Conservation (phyloP, 2,888 invertebrate species). For the Cyclophora punctaria region DNA sequence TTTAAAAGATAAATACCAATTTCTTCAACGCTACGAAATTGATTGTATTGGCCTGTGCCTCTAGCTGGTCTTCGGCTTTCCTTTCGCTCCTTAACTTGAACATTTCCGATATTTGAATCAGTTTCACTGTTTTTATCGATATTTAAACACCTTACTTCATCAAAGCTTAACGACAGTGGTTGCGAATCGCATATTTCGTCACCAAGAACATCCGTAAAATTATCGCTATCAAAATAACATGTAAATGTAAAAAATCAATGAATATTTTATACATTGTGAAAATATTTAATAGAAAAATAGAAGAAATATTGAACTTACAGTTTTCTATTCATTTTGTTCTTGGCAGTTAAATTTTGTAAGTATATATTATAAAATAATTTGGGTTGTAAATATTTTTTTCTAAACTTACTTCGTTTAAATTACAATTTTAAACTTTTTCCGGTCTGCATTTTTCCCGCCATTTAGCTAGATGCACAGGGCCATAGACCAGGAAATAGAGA, state of each 20-base stretch:
- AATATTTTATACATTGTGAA: constrained; percentile 5
- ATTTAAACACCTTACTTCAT: constrained; percentile 3
- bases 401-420: too few relatives aligned
- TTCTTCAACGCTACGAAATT: constrained; percentile 57
- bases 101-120: constrained; percentile 1
- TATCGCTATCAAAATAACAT: constrained; percentile 25
- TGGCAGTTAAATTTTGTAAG: too few relatives aligned
- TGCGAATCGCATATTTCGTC: constrained; percentile 50
- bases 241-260: too few relatives aligned
- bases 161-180: constrained; percentile 49
- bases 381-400: too few relatives aligned
- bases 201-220: constrained; percentile 51
- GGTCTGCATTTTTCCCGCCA: too few relatives aligned
- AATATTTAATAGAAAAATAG: constrained; percentile 30
- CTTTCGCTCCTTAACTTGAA: constrained; percentile 2
- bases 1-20: constrained; percentile 34
- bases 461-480: too few relatives aligned
- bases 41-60: constrained; percentile 48
- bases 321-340: too few relatives aligned
- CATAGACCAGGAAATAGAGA: too few relatives aligned
- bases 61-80: constrained; percentile 42
- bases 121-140: constrained; percentile 1
- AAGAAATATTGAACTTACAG: too few relatives aligned
- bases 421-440: too few relatives aligned
- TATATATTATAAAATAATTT: too few relatives aligned